Percentiles rank a stretch among this genome's conserved stretches.
These are phyloP conservation scores for Brevimyrus niger DNA, from an alignment of 2,113 vertebrate species.

Conservation along the genomic window DNA sequence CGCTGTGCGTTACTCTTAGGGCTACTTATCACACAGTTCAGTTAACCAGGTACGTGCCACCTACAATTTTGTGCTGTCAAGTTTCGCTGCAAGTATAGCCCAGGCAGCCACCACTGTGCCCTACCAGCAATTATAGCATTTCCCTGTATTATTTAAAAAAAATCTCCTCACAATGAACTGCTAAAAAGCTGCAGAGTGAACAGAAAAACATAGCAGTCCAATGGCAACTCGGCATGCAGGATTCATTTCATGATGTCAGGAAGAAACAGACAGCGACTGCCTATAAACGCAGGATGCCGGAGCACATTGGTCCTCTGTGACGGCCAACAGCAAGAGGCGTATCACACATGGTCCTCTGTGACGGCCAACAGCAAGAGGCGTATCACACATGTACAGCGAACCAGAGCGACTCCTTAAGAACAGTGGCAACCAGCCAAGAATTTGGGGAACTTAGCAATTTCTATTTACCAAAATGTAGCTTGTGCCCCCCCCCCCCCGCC, in stretches of 20 bases:
- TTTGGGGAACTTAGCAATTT: neutral
- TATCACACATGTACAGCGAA: neutral
- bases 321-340: neutral
- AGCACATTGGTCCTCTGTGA: neutral
- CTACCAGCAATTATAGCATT: neutral
- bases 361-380: neutral
- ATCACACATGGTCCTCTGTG: neutral
- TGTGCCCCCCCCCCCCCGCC: neutral
- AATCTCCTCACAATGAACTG: neutral
- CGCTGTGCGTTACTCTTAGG: neutral
- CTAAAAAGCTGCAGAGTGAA: neutral
- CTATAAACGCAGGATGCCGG: neutral
- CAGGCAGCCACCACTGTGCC: neutral
- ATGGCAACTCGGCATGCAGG: neutral
- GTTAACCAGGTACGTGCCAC: neutral
- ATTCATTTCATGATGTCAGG: neutral
- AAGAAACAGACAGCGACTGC: neutral
- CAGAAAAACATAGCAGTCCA: no score
- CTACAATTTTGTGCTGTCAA: neutral
- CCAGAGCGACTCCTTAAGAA: neutral
- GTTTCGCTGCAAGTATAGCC: neutral
- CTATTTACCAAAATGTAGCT: neutral
- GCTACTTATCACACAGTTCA: neutral
- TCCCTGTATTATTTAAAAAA: neutral
- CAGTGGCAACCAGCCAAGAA: neutral